Evolutionary conservation across 1,140 invertebrate species (phyloP), one percentile per base, ranked within the genome.

Genomic region (Phenacoccus solenopsis): DNA sequence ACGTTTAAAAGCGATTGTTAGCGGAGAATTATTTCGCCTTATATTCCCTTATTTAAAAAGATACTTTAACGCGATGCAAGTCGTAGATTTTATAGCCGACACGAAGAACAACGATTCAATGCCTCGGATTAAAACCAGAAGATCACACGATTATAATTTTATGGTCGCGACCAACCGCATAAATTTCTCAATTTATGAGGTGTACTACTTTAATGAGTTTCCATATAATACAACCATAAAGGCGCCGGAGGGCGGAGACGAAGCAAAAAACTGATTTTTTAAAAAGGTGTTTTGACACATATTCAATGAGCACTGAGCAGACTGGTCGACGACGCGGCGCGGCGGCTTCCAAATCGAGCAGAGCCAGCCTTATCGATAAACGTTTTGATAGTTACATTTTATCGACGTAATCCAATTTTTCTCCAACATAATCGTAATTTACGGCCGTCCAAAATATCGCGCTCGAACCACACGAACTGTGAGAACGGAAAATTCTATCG

Each of bases 61-160:
- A 49, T 49, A 16, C 38, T 49, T 13, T 32, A 32, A 32, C 30
- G 30, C 30, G 30, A 32, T 32, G 30, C 30, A 7, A 32, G 5
- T 5, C 5, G 30, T 32, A 32, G 30, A 32, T 49, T 49, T 49
- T 49, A 49, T 49, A 49, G 38, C 16, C 38, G 38, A 49, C 38
- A 49, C 2, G 12, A 49, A 49, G 5, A 49, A 49, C 38, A 16
- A n/a, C 38, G 38, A 49, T 49, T 49, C 38, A 49, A 49, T 49
- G 20, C 12, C 20, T 49, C 5, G 38, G 38, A 49, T 49, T 49
- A 49, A 64, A 64, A 64, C 59, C 59, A 64, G 59, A 64, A 64
- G 59, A 64, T 64, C 59, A 64, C 59, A 64, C 59, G 59, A 64
- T 64, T 64, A 64, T 64, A 64, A 64, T 64, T 64, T 64, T 64